Percentiles rank a stretch among this genome's conserved stretches.
Conservation (phyloP, 2,113 vertebrate genomes). For the Platycercus adscitus region DNA sequence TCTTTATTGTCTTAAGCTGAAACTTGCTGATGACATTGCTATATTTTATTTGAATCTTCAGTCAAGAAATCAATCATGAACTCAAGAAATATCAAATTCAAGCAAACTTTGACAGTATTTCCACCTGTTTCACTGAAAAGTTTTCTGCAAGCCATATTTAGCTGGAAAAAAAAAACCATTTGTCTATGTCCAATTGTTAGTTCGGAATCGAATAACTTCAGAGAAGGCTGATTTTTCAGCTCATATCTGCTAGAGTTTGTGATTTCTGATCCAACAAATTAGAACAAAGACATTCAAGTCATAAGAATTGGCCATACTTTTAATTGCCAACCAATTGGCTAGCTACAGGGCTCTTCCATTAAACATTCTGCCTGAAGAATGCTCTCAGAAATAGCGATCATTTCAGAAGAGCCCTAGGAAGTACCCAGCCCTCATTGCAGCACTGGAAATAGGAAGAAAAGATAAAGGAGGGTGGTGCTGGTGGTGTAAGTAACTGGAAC, state of each 20-base stretch:
- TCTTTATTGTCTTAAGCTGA: background rate
- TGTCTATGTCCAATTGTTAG: background rate
- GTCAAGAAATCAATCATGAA: background rate
- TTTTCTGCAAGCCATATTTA: background rate
- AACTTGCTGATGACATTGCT: background rate
- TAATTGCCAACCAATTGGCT: background rate
- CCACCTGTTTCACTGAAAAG: background rate
- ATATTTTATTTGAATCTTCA: background rate
- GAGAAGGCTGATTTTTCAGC: slow-evolving; percentile 44
- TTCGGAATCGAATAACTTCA: slow-evolving; percentile 10
- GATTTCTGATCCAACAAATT: slow-evolving; percentile 51
- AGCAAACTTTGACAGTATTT: background rate
- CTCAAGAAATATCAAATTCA: background rate
- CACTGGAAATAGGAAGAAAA: background rate
- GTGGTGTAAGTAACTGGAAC: background rate
- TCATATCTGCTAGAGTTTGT: slow-evolving; percentile 28
- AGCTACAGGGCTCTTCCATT: background rate
- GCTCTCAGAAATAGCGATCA: background rate
- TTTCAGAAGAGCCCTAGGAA: background rate
- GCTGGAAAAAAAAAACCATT: background rate
- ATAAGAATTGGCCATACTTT: slow-evolving; percentile 5
- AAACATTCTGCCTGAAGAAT: background rate
- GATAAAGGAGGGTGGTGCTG: background rate
- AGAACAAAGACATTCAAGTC: slow-evolving; percentile 42
- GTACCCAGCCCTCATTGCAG: background rate